Evolutionary conservation across 2,113 vertebrate genomes (phyloP).

Genomic region (Bos indicus): DNA sequence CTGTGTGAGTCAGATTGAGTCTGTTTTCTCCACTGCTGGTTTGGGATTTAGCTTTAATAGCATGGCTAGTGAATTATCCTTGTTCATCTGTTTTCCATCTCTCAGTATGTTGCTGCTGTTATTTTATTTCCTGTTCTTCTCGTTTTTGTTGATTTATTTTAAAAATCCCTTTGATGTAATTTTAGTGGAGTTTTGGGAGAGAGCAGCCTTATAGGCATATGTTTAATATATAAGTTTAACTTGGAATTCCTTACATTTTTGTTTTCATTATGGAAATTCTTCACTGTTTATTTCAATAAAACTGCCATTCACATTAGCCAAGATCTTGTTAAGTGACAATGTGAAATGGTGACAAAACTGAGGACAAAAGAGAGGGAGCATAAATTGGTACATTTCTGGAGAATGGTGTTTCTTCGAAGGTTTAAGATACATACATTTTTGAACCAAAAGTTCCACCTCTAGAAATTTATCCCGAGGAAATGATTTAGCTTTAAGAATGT

Average conservation of each 20-base stretch:
- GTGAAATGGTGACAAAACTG: background rate
- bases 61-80: background rate
- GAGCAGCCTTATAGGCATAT: background rate
- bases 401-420: background rate
- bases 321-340: background rate
- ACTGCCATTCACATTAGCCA: background rate
- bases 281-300: slow-evolving; percentile 13
- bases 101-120: background rate
- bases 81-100: background rate
- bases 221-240: slow-evolving; percentile 19
- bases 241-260: background rate
- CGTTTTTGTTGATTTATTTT: slow-evolving; percentile 19
- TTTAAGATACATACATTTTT: background rate
- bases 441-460: background rate
- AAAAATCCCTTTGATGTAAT: background rate
- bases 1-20: background rate
- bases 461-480: background rate
- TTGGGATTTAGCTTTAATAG: background rate
- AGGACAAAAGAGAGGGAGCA: background rate
- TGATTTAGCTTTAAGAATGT: background rate
- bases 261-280: background rate
- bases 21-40: background rate
- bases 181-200: background rate
- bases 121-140: slow-evolving; percentile 8
- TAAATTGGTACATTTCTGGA: background rate